Evolutionary conservation across 2,113 vertebrate species (phyloP), one percentile per base, ranked within the genome.

Genomic region (Pteropus alecto): DNA sequence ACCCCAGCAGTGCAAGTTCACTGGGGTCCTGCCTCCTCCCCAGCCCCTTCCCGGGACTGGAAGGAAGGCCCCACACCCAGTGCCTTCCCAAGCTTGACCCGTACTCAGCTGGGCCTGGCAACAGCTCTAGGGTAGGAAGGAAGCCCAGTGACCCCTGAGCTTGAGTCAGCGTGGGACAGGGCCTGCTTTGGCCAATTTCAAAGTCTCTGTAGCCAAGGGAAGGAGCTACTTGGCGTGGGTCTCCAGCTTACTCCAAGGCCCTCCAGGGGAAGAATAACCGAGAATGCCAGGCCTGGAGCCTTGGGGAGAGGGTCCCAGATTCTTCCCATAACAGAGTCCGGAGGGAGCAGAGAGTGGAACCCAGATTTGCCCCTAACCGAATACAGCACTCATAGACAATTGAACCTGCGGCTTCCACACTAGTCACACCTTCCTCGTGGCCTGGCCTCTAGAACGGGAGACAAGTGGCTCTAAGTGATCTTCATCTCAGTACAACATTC

Each of bases 111-210:
- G 60, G 67, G 41, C 63, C 79, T 84, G 83, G 70, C 63, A 14
- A 30, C 1, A 11, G 67, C 48, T 61, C 71, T 22, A 4, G 82
- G 60, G 48, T 54, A 67, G 63, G 85, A 35, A 90, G 95, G 85
- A 97, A 96, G 48, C 56, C 51, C 13, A 2, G 15, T 1, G 7
- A 38, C 35, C 79, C n/a, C 1, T 5, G 3, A n/a, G 28, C 70
- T 46, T 30, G 22, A 46, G 18, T 63, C 24, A 10, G 70, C 90
- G 79, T n/a, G 43, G 51, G 87, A 93, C 87, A 89, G 96, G 95
- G 97, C 97, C 93, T 76, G 79, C 94, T 89, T 93, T 21, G 88
- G 82, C 26, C 77, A 43, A 58, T 95, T 93, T 97, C 96, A 97
- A 97, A 97, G 86, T 54, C 93, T 71, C 41, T 56, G 33, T 60